Evolutionary conservation across 1,140 invertebrate genomes (phyloP), one percentile per base, ranked within the genome.

Genomic region (Orchesella cincta): DNA sequence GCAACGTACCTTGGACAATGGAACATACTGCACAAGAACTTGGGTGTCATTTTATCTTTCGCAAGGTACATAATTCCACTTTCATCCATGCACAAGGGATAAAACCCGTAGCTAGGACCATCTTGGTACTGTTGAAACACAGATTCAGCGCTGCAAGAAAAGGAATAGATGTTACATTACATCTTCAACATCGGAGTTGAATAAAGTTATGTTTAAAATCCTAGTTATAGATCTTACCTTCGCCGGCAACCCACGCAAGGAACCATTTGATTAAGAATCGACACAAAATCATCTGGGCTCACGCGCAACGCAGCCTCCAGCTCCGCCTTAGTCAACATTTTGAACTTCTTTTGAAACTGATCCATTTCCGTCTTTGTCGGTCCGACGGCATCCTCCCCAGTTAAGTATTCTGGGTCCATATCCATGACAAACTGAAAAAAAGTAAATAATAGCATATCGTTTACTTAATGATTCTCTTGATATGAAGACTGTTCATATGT

Each of bases 191-290:
- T 18, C 54, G 33, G 29, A 67, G 26, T n/a, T 12, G 33, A 67
- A 67, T 18, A 29, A 12, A n/a, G 33, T 33, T 57, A 76, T 71
- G 74, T 54, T 73, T 67, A 14, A 73, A 18, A 57, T 57, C 73
- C 35, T n/a, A 31, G 31, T 46, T 46, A 18, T 23, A 57, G 2
- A 14, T 57, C 78, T 83, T 88, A 94, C 93, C 93, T 95, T 89
- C 93, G 89, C 81, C 94, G 88, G 86, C 94, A 97, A 67, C 95
- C 94, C 84, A 96, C 93, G 89, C 95, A 97, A 73, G 94, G 93
- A 83, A 96, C 93, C 84, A 91, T 91, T 87, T 95, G 93, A 86
- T 93, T 91, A 73, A 97, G 87, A 83, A 95, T 91, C 81, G 90
- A 89, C 82, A 94, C 88, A 76, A 96, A 90, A 86, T 94, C 92